Base-by-base conservation (phyloP, 2,797 vertebrate genomes). In the Sylvia borin region DNA sequence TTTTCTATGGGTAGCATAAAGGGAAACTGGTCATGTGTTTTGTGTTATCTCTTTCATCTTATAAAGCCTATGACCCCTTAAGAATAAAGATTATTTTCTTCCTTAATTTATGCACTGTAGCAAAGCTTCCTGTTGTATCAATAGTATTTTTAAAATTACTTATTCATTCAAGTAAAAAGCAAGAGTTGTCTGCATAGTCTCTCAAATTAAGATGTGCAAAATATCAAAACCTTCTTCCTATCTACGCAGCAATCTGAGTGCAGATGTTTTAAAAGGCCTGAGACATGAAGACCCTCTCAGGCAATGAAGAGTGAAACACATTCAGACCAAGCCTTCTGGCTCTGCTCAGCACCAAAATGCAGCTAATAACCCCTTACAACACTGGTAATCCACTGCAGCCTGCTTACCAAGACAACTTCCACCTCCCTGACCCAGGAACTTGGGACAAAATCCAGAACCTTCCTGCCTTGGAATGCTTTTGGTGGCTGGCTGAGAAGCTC, bases 1-100 rank as follows among this genome's bases (percentile, higher is more conserved):
- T 66, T 91, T 94, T 73, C 76, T 78, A n/a, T 32, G 53, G 62
- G 62, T 60, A 84, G 66, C 40, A 57, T 55, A 76, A 92, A 92
- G 73, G 40, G 51, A 90, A 88, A 72, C 29, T 47, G 45, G 45
- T 88, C 79, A 84, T 64, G 70, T 91, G 87, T 82, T 86, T 94
- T 72, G 13, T 71, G 74, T 88, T 94, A 72, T 42, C 48, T 84
- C 79, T 92, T 91, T 90, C 85, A 88, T 90, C 76, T 92, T 57
- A 83, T 34, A 75, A 87, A 88, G 73, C 61, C 58, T 85, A 22
- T 21, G 48, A 85, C 62, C 43, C 25, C 25, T 61, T 17, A 93
- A 89, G 42, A 90, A 81, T 47, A 83, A 91, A 75, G 43, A 91
- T 45, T 58, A 66, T 88, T 90, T 88, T 95, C 55, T 95, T 84